These are phyloP conservation scores for Baccha elongata DNA, from an alignment of 2,888 invertebrate species.

Conservation along the genomic window DNA sequence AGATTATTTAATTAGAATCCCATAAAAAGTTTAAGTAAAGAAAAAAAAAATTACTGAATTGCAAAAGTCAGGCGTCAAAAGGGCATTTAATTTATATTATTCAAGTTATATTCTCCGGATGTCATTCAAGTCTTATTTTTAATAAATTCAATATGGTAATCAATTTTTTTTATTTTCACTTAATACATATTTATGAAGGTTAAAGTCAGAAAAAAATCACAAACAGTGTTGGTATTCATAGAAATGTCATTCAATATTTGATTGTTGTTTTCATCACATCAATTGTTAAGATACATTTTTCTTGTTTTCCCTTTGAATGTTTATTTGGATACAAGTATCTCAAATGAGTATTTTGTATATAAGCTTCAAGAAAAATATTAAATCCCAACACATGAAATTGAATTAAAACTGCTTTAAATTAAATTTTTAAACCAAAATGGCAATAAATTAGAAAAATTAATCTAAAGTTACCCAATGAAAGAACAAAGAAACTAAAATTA, in stretches of 20 bases:
- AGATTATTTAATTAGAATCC: no score
- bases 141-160: constrained; percentile 50
- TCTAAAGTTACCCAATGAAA: neutral
- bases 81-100: constrained; percentile 27
- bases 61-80: constrained; percentile 18
- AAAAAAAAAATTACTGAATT: neutral
- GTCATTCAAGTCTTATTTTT: neutral
- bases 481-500: constrained; percentile 3
- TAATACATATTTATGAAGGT: constrained; percentile 55
- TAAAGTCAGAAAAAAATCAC: neutral
- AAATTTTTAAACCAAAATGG: neutral
- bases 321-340: neutral
- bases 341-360: neutral
- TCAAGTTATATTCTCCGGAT: constrained; percentile 13
- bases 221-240: neutral
- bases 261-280: constrained; percentile 20
- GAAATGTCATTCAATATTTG: constrained; percentile 35
- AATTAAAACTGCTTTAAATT: neutral
- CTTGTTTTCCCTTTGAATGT: neutral
- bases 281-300: neutral
- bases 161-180: neutral
- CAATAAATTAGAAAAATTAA: neutral
- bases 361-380: neutral
- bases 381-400: neutral
- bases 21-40: no score